These are phyloP conservation scores for Gila orcuttii DNA, from an alignment of 2,113 vertebrate species.

Conservation along the genomic window DNA sequence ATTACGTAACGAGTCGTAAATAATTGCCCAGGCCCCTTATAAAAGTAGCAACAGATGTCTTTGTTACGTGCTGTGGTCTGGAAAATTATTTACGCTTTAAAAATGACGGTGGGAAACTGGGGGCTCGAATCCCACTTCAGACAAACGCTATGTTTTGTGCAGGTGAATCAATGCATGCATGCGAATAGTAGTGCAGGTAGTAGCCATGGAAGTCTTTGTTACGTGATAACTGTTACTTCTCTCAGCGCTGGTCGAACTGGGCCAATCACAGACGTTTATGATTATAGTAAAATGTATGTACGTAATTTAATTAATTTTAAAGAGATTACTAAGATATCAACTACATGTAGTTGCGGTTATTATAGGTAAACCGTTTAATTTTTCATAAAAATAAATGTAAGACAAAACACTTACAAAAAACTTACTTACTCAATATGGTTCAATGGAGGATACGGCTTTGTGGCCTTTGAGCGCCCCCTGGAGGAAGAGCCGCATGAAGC, in stretches of 20 bases:
- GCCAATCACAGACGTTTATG: background rate
- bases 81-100: too few relatives aligned
- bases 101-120: too few relatives aligned
- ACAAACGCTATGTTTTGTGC: too few relatives aligned
- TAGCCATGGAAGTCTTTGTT: too few relatives aligned
- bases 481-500: background rate
- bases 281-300: background rate
- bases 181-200: too few relatives aligned
- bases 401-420: background rate
- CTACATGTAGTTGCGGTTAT: background rate
- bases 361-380: background rate
- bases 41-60: background rate
- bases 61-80: background rate
- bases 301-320: background rate
- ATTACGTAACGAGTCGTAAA: background rate
- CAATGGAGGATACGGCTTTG: background rate
- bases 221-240: background rate
- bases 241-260: background rate
- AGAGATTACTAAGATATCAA: background rate
- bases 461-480: background rate
- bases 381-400: background rate
- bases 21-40: background rate
- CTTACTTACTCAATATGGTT: background rate
- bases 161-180: too few relatives aligned
- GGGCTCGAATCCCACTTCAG: too few relatives aligned